Evolutionary conservation across 1,140 invertebrate species (phyloP).

Genomic region (Brachionus asplanchnoidis): DNA sequence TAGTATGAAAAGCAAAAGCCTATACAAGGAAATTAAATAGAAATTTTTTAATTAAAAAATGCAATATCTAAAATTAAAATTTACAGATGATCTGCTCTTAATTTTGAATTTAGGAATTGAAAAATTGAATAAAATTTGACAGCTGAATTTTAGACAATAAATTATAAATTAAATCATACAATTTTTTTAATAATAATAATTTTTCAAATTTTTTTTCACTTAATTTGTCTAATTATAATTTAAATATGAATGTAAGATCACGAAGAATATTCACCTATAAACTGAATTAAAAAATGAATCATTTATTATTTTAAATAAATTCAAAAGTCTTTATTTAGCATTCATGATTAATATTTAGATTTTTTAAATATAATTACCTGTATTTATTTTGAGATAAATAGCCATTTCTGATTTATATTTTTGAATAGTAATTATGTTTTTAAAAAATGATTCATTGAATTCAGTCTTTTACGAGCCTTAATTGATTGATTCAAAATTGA

Average conservation of each 20-base stretch:
- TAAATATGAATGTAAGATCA: too few species aligned
- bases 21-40: background rate
- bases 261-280: too few species aligned
- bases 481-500: too few species aligned
- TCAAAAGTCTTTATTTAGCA: background rate
- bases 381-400: background rate
- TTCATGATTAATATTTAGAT: background rate
- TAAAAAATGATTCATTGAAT: too few species aligned
- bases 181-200: too few species aligned
- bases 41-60: background rate
- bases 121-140: background rate
- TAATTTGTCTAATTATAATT: too few species aligned
- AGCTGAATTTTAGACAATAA: background rate
- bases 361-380: background rate
- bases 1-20: background rate
- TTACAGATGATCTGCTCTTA: background rate
- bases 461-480: too few species aligned
- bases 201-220: too few species aligned
- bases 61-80: background rate
- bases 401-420: background rate
- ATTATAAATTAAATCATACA: background rate
- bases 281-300: too few species aligned
- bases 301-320: too few species aligned
- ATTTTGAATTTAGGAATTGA: background rate
- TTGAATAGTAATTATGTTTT: too few species aligned